Evolutionary conservation across 2,888 invertebrate species (phyloP), one percentile per base, ranked within the genome.

Genomic region (Drosophila mimica): DNA sequence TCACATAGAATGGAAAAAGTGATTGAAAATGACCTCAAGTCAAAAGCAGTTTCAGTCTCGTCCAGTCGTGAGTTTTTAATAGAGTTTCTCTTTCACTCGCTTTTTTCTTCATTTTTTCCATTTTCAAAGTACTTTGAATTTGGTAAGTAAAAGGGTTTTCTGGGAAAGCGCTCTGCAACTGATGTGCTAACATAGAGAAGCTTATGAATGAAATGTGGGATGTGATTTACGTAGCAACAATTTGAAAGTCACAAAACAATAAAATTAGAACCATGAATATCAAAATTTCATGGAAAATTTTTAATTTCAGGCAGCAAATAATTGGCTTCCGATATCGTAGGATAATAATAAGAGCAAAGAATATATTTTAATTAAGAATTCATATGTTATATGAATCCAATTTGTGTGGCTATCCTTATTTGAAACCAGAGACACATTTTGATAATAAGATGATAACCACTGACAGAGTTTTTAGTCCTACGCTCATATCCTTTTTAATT

Each of bases 11-110:
- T 87, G 85, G 74, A 78, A 86, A 85, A 85, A 84, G 74, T 88
- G 87, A 87, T 87, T 87, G 88, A 88, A 88, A 87, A 87, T 88
- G 87, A 87, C 85, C 88, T 85, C 83, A 87, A 88, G 88, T 88
- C 88, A 88, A 78, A 76, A 83, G 81, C 88, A 83, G 85, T 79
- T 83, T 59, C 71, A 65, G 74, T 71, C 78, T 70, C 73, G 60
- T 46, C 54, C 66, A 70, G 69, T 59, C 67, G 71, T 48, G 71
- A 75, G 80, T 74, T 84, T 86, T 83, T 82, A 84, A 84, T 83
- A 74, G 82, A 82, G 83, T 79, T 79, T 70, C n/a, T 30, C 31
- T 31, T 36, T 25, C 17, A 6, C 25, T 36, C 8, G 33, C 7
- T 65, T 62, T 52, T 43, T 57, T 65, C 53, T 36, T 63, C 62